Conservation (phyloP, 2,888 invertebrate genomes). For the Brenthis daphne region DNA sequence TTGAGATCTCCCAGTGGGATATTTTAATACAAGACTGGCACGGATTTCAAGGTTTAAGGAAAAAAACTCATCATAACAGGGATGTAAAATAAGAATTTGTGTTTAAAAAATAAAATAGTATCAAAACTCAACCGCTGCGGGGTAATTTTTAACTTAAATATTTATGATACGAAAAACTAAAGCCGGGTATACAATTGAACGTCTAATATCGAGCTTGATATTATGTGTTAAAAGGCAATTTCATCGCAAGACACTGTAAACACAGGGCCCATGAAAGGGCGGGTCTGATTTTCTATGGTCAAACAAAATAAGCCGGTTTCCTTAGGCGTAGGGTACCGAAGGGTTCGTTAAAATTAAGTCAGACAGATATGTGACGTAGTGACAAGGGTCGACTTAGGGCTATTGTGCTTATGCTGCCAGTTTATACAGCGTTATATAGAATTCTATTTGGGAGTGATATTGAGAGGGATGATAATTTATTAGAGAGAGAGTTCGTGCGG, state of each 20-base stretch:
- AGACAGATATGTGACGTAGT: conserved; percentile 71
- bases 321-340: conserved; percentile 48
- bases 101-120: neutral
- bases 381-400: conserved; percentile 67
- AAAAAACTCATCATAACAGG: neutral
- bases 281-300: conserved; percentile 39
- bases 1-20: neutral
- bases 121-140: neutral
- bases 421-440: conserved; percentile 38
- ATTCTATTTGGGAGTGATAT: conserved; percentile 36
- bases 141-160: conserved; percentile 8
- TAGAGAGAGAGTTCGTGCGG: conserved; percentile 23
- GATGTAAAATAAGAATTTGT: neutral
- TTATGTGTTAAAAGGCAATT: conserved; percentile 35
- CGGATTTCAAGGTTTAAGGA: no score
- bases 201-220: conserved; percentile 19
- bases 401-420: conserved; percentile 47
- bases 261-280: conserved; percentile 34
- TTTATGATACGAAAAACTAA: conserved; percentile 1
- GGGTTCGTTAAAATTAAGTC: conserved; percentile 64
- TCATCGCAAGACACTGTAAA: conserved; percentile 35
- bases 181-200: conserved; percentile 13
- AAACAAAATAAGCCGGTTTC: conserved; percentile 49
- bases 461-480: conserved; percentile 37
- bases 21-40: conserved; percentile 1